Evolutionary conservation across 2,797 vertebrate genomes (phyloP), one percentile per base, ranked within the genome.

Genomic region (Liparis tanakae): DNA sequence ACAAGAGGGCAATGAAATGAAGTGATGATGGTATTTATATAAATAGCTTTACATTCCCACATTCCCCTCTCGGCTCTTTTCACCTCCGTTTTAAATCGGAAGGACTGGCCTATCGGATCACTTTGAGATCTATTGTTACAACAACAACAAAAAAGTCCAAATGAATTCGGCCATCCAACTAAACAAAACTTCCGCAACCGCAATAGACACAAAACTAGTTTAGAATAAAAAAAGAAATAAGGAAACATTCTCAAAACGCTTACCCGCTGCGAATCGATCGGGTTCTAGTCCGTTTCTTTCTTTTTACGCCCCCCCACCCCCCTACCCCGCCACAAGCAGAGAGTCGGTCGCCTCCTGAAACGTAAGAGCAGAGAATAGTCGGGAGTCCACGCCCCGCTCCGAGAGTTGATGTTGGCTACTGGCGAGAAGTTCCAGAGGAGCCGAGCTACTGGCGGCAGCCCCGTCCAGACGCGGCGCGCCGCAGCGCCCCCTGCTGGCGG

Each of bases 361-460:
- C 25, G 43, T 72, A 59, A 36, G 74, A 76, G 76, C 74, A 64
- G 61, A 50, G 74, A 88, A 37, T 20, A 64, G 67, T 76, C 56
- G 41, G 10, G 34, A 88, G 89, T 91, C 90, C 89, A 92, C 92
- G 92, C 92, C 92, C 91, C 89, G 86, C 82, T 81, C 63, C 83
- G 83, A 80, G 62, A 58, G 65, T 60, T 46, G 81, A 81, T 87
- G 85, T 57, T 68, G 77, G 72, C 81, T 80, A 58, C 84, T 80
- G 80, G 39, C 5, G 78, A 80, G 75, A 48, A 73, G 63, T 65
- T 37, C 25, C 2, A 22, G 73, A 59, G 76, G 46, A 62, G 72
- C 25, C 36, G 72, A 2, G 78, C 76, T 67, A 69, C 82, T 46
- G 56, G 56, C 64, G 1, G 60, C 58, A 2, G 60, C 58, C 17